Evolutionary conservation across 2,888 invertebrate species (phyloP), one percentile per base, ranked within the genome.

Genomic region (Polydrusus pterygomalis): DNA sequence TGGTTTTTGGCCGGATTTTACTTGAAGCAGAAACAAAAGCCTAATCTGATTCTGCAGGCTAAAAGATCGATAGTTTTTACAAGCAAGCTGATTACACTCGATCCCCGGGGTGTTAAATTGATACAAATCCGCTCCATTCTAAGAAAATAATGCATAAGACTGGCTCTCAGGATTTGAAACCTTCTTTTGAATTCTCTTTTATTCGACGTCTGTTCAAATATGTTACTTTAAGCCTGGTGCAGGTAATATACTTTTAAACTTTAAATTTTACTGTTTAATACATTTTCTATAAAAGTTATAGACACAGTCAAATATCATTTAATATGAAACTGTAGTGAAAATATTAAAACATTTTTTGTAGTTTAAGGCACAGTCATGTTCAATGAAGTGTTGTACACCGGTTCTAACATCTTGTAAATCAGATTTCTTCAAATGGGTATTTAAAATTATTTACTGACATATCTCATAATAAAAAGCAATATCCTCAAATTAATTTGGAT

Each of bases 51-150:
- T 11, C 38, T 60, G 38, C 58, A 34, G 38, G 15, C 38, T 60
- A 60, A 60, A 60, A 68, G 68, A 68, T 68, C 68, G 68, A 68
- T 68, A 68, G 68, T 68, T 68, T 68, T 68, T 56, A 40, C 68
- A 68, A 49, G 68, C 68, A 20, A 54, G 43, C 68, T 54, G 68
- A 68, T 68, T 68, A 68, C 68, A 15, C 20, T 40, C 54, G 40
- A 51, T 68, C 68, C 54, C 68, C n/a, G 20, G 63, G 68, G 68
- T 68, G 54, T 68, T 54, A 54, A 68, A 68, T 68, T 68, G 68
- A 54, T 68, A 68, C 68, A 68, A 68, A 68, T 68, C 51, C 54
- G 38, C 49, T 54, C 40, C 40, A 38, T 68, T 54, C 11, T 40
- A 54, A 40, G 34, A 34, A 65, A 65, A 65, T 65, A 65, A 49